Percentiles rank a stretch among this genome's conserved stretches.
phyloP scores from a whole-genome alignment of 1,140 invertebrate genomes.

The Psilanteris sp. region DNA sequence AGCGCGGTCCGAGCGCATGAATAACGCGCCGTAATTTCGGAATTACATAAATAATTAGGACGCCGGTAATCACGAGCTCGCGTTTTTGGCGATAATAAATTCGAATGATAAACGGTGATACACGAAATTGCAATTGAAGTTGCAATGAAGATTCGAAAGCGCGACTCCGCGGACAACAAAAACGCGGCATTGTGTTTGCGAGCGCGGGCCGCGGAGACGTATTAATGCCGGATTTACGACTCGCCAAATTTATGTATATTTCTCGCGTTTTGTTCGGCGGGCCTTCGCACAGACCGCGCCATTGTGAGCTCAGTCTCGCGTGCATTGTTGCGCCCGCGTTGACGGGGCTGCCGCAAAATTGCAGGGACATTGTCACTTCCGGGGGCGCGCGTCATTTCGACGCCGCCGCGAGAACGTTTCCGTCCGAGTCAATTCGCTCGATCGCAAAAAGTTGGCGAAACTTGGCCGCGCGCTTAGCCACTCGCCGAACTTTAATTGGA shows the following conservation, averaged over 20 bases:
- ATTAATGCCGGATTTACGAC: constrained; percentile 58
- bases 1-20: background rate
- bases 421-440: too few species aligned
- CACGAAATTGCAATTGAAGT: constrained; percentile 43
- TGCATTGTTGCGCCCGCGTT: constrained; percentile 53
- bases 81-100: constrained; percentile 28
- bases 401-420: too few species aligned
- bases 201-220: constrained; percentile 32
- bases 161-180: constrained; percentile 19
- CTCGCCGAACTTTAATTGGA: too few species aligned
- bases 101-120: constrained; percentile 28
- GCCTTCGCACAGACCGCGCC: constrained; percentile 35
- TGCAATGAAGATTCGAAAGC: constrained; percentile 39
- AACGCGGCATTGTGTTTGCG: constrained; percentile 29
- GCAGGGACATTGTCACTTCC: constrained; percentile 52
- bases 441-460: too few species aligned
- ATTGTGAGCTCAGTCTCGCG: constrained; percentile 40
- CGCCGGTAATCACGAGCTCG: constrained; percentile 5
- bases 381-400: constrained; percentile 6
- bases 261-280: constrained; percentile 53
- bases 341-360: constrained; percentile 42
- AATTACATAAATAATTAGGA: constrained; percentile 43
- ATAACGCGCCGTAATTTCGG: constrained; percentile 6
- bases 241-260: constrained; percentile 60
- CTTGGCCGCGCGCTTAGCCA: too few species aligned